Conservation (phyloP, 2,797 vertebrate species). For the Oceanodroma leucorhoa region DNA sequence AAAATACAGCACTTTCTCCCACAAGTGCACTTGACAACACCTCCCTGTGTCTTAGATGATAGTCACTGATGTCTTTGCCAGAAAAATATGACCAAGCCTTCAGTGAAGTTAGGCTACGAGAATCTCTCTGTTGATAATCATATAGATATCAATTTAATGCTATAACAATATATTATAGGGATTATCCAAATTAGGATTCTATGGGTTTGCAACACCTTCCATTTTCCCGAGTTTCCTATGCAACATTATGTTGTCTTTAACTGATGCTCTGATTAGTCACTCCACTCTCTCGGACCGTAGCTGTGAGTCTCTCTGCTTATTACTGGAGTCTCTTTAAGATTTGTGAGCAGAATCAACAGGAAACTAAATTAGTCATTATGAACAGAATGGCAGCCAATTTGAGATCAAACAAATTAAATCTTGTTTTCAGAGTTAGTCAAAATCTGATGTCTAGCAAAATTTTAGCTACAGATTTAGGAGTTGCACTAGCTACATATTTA, state of each 20-base stretch:
- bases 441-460: background rate
- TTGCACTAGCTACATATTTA: conserved; percentile 1
- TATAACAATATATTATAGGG: background rate
- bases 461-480: conserved; percentile 23
- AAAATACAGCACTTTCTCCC: background rate
- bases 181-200: background rate
- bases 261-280: background rate
- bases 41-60: background rate
- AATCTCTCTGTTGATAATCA: background rate
- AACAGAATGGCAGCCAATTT: conserved; percentile 21
- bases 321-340: background rate
- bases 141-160: background rate
- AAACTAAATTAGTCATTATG: conserved; percentile 28
- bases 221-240: background rate
- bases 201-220: background rate
- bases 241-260: background rate
- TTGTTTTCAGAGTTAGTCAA: background rate
- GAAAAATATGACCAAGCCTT: background rate
- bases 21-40: background rate
- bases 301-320: background rate
- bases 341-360: background rate
- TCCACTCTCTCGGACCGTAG: background rate
- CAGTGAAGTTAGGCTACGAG: background rate
- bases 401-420: conserved; percentile 6
- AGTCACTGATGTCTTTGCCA: background rate